Evolutionary conservation across 2,113 vertebrate genomes (phyloP), one percentile per base, ranked within the genome.

Genomic region (Ciconia boyciana): DNA sequence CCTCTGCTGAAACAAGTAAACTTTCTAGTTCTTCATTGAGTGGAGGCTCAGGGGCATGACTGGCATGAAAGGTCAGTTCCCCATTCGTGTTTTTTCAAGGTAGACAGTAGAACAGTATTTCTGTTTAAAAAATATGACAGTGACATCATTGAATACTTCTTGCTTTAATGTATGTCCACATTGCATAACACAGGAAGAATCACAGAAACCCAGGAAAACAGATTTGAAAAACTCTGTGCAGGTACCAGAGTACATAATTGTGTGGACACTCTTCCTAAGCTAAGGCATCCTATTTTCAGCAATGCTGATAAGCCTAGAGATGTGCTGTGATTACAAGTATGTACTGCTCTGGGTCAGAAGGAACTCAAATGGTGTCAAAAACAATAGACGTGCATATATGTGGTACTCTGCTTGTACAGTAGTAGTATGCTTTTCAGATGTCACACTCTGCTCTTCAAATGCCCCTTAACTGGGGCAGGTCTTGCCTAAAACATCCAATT

Each of bases 311-410:
- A 86, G 1, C 24, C 32, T 46, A 32, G 43, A 51, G n/a, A 29
- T 1, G 1, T 60, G 28, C 11, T 89, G 29, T 14, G 10, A n/a
- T 21, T 90, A 15, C 13, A 16, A 4, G 3, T 17, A 43, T 0
- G 1, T 22, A 62, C 15, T 64, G 6, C 22, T 86, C 36, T 55
- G 10, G 34, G 18, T 72, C 32, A 86, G 41, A 81, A 91, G 24
- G 41, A 87, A 46, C 43, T 81, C 24, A 83, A 72, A 48, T 26
- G 4, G 4, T 55, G 20, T 69, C 4, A 89, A 60, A 78, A 54
- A 3, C 41, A 78, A 16, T 9, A n/a, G 93, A 26, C 19, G 32
- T 16, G 14, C 6, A 29, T 48, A 10, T 24, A 16, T 31, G 34
- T 16, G 7, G 18, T 61, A 41, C 2, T 57, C 49, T 41, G 16